phyloP scores from a whole-genome alignment of 2,888 invertebrate genomes.

The Leptopilina myrica region DNA sequence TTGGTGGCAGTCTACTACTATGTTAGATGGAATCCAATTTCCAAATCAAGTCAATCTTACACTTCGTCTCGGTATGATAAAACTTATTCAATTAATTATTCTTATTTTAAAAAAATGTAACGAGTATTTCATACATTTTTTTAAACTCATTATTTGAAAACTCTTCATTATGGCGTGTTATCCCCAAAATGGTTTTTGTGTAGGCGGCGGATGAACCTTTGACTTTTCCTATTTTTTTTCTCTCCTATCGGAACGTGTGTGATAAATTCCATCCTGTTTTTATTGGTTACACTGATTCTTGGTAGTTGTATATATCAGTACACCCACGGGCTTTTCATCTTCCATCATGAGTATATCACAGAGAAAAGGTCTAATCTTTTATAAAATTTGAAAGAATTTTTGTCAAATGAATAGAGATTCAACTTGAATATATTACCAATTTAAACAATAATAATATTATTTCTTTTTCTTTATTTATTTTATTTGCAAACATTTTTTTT shows the following conservation, averaged over 20 bases:
- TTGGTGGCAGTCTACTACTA: slow-evolving; percentile 99
- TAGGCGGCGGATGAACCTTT: slow-evolving; percentile 58
- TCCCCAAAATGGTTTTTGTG: too few species aligned
- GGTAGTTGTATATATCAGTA: not conserved
- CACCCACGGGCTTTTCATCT: slow-evolving; percentile 16
- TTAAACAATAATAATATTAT: too few species aligned
- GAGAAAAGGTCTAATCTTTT: not conserved
- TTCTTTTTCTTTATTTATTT: too few species aligned
- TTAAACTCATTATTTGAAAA: too few species aligned
- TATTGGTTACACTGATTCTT: slow-evolving; percentile 34
- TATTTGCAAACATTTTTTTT: too few species aligned
- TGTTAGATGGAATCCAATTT: slow-evolving; percentile 94
- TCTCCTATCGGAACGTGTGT: slow-evolving; percentile 55
- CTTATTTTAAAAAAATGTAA: too few species aligned
- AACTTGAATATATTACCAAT: not conserved
- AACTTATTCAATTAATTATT: slow-evolving; percentile 9
- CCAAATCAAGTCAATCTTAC: slow-evolving; percentile 96
- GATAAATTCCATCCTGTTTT: slow-evolving; percentile 56
- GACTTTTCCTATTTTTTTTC: slow-evolving; percentile 51
- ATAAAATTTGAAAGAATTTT: not conserved
- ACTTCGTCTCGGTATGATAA: slow-evolving; percentile 89
- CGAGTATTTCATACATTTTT: too few species aligned
- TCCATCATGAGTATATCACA: not conserved
- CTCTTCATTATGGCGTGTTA: slow-evolving; percentile 2
- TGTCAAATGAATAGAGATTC: not conserved